Evolutionary conservation across 2,113 vertebrate species (phyloP), one percentile per base, ranked within the genome.

Genomic region (Eolophus roseicapilla): DNA sequence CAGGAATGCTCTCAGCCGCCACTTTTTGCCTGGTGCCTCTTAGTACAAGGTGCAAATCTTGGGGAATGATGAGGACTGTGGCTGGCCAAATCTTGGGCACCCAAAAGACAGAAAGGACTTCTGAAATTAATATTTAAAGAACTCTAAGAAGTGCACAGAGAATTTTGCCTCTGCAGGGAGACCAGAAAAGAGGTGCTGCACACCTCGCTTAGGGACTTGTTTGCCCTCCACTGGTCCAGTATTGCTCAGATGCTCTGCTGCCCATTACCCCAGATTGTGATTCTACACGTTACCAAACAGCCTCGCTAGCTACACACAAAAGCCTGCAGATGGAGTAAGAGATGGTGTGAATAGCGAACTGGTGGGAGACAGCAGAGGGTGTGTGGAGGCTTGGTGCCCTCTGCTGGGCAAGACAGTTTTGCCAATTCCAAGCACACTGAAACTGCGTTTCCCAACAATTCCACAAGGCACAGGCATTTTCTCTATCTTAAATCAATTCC

Each of bases 291-390:
- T 17, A 20, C 12, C 25, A 18, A 13, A 20, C 47, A 15, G 3
- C 31, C 47, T 10, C 68, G 17, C 10, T 1, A 37, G 25, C 33
- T 1, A 3, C 1, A 13, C 21, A 1, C 0, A 31, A 18, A 41
- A 33, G 47, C 59, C n/a, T 15, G 28, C 44, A 29, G 78, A 39
- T 44, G 50, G n/a, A 18, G 4, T 3, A 27, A 21, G 27, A 35
- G 13, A n/a, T 2, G 4, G 31, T 0, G 1, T 4, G 17, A 23
- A n/a, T 15, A 27, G 25, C 9, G n/a, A 86, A 63, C 49, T 9
- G 8, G 5, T 3, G 11, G 62, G 44, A 64, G 24, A 11, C 13
- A 9, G 53, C 50, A 13, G 4, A 27, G 59, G 1, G 0, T 28
- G 13, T 6, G 31, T 2, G 2, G 63, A 17, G 53, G 13, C 57